Evolutionary conservation across 2,113 vertebrate genomes (phyloP).

Genomic region (Carettochelys insculpta): DNA sequence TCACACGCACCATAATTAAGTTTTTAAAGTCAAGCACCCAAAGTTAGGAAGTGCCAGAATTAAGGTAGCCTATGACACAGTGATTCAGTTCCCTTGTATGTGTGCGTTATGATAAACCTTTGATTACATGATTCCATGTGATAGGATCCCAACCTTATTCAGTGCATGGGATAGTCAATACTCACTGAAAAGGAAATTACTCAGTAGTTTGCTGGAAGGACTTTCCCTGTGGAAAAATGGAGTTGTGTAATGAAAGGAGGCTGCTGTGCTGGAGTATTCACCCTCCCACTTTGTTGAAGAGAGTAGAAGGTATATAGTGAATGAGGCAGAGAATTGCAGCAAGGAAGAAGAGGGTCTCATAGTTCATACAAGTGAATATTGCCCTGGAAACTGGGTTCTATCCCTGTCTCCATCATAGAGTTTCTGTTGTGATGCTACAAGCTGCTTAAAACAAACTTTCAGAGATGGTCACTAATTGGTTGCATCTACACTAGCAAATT

Average conservation of each 20-base stretch:
- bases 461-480: not conserved
- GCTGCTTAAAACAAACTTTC: not conserved
- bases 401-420: not conserved
- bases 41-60: not conserved
- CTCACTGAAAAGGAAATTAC: not conserved
- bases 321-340: not conserved
- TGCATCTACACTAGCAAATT: too few relatives aligned
- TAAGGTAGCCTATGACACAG: not conserved
- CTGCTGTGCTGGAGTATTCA: not conserved
- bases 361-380: not conserved
- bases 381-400: not conserved
- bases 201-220: not conserved
- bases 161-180: not conserved
- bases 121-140: too few relatives aligned
- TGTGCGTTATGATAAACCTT: not conserved
- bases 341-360: not conserved
- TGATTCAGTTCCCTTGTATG: not conserved
- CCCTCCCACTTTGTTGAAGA: not conserved
- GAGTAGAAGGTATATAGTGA: not conserved
- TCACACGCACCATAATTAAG: not conserved
- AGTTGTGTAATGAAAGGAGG: not conserved
- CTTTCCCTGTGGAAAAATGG: not conserved
- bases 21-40: not conserved
- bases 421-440: not conserved
- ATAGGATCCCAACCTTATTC: not conserved